These are phyloP conservation scores for Merluccius polli DNA, from an alignment of 2,797 vertebrate genomes.

Conservation along the genomic window DNA sequence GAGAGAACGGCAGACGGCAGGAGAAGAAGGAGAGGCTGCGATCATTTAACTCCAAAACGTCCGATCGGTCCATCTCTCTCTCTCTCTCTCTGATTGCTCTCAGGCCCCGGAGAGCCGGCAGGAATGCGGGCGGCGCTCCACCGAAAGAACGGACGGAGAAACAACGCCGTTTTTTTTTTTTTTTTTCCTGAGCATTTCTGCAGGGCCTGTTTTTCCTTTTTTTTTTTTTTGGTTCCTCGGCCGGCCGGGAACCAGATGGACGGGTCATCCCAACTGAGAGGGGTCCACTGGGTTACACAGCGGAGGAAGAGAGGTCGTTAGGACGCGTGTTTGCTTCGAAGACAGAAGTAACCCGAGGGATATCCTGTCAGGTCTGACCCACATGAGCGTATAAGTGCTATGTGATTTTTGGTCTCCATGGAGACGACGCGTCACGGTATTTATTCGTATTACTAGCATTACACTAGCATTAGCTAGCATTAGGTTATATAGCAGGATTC, in stretches of 20 bases:
- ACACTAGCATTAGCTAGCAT: not conserved
- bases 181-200: no score
- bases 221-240: constrained; percentile 27
- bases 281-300: constrained; percentile 37
- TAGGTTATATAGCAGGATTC: not conserved
- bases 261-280: constrained; percentile 41
- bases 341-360: constrained; percentile 25
- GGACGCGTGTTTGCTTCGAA: not conserved
- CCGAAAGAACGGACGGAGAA: constrained; percentile 55
- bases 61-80: constrained; percentile 60
- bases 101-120: constrained; percentile 66
- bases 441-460: not conserved
- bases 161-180: constrained; percentile 46
- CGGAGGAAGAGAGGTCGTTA: not conserved
- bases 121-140: constrained; percentile 66
- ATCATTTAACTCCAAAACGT: constrained; percentile 62
- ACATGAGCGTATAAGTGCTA: not conserved
- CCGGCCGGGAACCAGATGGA: constrained; percentile 43
- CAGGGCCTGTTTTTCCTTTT: constrained; percentile 43
- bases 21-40: constrained; percentile 49
- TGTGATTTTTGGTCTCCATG: not conserved
- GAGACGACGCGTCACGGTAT: not conserved
- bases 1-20: constrained; percentile 34
- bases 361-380: constrained; percentile 33
- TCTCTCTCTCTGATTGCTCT: constrained; percentile 63